Percentiles rank a stretch among this genome's conserved stretches.
Conservation (phyloP, 2,797 vertebrate genomes). For the Paguma larvata region DNA sequence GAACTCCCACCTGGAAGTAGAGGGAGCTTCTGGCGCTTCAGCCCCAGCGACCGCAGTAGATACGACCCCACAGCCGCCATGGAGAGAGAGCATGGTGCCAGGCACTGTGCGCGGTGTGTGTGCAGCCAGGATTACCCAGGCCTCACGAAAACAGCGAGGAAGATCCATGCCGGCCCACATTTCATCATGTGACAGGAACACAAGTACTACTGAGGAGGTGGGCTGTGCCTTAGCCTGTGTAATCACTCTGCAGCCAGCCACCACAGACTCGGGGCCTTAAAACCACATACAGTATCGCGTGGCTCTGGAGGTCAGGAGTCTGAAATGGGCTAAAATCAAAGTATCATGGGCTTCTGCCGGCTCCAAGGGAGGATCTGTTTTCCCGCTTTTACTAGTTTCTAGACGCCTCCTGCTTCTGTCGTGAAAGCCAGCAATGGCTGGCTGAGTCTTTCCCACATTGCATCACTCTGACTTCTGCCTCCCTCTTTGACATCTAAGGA, state of each 20-base stretch:
- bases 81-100: background rate
- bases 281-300: background rate
- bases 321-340: background rate
- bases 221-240: background rate
- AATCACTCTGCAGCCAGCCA: background rate
- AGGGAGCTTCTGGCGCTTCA: background rate
- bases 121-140: fast-evolving
- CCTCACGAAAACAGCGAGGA: background rate
- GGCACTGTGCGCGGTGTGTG: background rate
- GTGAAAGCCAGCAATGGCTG: background rate
- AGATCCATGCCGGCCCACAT: background rate
- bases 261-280: background rate
- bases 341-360: background rate
- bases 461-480: background rate
- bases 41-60: fast-evolving
- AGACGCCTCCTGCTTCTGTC: background rate
- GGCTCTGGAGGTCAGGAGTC: background rate
- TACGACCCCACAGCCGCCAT: background rate
- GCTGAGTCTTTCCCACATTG: background rate
- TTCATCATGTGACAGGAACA: background rate
- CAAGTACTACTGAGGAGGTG: background rate
- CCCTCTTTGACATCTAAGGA: background rate
- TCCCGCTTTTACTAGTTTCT: background rate
- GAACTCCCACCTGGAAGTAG: too few relatives aligned
- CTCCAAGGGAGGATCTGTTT: background rate